These are phyloP conservation scores for Platalea minor DNA, from an alignment of 2,797 vertebrate species.

Conservation along the genomic window DNA sequence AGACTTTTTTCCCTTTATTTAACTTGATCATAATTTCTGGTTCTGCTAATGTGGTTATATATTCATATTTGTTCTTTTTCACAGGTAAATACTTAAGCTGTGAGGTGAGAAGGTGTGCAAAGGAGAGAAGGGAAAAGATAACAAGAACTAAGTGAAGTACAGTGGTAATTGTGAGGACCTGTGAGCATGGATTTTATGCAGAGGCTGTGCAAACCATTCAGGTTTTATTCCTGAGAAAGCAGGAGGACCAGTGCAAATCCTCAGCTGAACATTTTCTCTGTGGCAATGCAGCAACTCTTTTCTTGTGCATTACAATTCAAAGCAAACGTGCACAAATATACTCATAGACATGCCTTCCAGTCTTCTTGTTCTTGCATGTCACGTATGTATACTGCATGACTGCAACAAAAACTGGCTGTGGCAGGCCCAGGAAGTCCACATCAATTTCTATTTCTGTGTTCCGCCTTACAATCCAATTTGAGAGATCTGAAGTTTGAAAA, in stretches of 20 bases:
- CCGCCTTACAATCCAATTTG: not conserved
- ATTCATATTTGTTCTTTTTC: not conserved
- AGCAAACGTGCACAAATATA: not conserved
- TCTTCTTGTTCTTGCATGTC: not conserved
- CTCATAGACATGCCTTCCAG: not conserved
- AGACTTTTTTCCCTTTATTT: not conserved
- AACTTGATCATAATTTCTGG: not conserved
- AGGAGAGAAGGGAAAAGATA: not conserved
- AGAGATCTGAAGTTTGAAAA: not conserved
- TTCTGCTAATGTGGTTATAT: not conserved
- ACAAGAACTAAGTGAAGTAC: not conserved
- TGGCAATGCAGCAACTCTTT: not conserved
- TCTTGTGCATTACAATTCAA: not conserved
- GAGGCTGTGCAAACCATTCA: not conserved
- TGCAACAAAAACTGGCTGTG: not conserved
- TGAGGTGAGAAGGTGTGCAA: not conserved
- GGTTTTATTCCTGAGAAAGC: not conserved
- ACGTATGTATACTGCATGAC: not conserved
- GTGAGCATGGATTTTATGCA: not conserved
- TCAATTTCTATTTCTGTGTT: not conserved
- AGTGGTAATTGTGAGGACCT: not conserved
- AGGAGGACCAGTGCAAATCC: not conserved
- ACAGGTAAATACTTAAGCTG: not conserved
- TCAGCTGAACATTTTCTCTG: not conserved
- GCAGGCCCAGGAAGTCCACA: not conserved